These are phyloP conservation scores for Drosophila quadrilineata DNA, from an alignment of 1,140 invertebrate species.

Conservation along the genomic window DNA sequence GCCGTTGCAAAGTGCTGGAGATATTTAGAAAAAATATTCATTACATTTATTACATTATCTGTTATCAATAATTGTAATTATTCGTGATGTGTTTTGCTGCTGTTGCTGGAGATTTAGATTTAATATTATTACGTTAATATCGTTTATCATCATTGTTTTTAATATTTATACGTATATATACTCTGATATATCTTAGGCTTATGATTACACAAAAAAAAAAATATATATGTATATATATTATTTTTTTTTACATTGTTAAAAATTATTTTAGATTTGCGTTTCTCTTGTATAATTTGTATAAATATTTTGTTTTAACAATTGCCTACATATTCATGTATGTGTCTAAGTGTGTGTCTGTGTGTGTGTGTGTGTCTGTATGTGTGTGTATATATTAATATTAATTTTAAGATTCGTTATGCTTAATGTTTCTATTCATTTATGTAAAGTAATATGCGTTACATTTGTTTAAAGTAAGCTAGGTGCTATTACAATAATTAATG, in stretches of 20 bases:
- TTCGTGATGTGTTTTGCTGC: constrained; percentile 20
- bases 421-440: constrained; percentile 56
- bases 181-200: constrained; percentile 21
- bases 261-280: constrained; percentile 55
- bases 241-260: constrained; percentile 41
- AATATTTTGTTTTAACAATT: constrained; percentile 70
- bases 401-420: constrained; percentile 49
- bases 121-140: constrained; percentile 6
- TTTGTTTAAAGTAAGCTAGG: constrained; percentile 62
- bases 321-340: constrained; percentile 52
- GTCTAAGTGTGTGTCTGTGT: constrained; percentile 24
- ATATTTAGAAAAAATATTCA: constrained; percentile 32
- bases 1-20: constrained; percentile 25
- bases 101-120: not conserved
- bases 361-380: constrained; percentile 1
- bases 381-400: constrained; percentile 16
- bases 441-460: constrained; percentile 64
- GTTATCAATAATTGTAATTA: constrained; percentile 18
- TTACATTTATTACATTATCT: constrained; percentile 1
- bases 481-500: constrained; percentile 50
- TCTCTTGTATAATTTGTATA: constrained; percentile 59
- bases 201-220: constrained; percentile 42
- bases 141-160: constrained; percentile 10
- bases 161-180: constrained; percentile 32
- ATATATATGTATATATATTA: too few species aligned